These are phyloP conservation scores for Oeneis ivallda DNA, from an alignment of 2,888 invertebrate genomes.

Conservation along the genomic window DNA sequence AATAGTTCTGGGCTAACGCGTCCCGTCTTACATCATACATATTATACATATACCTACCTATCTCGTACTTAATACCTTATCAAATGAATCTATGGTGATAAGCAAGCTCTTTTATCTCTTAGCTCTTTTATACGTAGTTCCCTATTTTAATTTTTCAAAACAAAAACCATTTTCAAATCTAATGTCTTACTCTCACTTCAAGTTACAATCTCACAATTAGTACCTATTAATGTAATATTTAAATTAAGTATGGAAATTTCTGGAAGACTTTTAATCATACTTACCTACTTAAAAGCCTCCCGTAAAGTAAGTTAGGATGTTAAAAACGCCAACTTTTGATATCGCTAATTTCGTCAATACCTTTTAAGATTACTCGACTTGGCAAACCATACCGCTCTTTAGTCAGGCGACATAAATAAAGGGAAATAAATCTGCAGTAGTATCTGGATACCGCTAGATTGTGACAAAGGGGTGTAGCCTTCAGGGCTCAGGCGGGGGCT, in stretches of 20 bases:
- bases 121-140: no score
- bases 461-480: slow-evolving; percentile 54
- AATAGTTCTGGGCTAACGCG: slow-evolving; percentile 13
- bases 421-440: slow-evolving; percentile 38
- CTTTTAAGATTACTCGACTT: slow-evolving; percentile 14
- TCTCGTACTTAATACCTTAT: neutral
- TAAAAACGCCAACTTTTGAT: neutral
- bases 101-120: no score
- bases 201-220: no score
- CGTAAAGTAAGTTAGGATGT: neutral
- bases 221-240: no score
- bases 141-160: no score
- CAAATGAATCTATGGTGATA: neutral
- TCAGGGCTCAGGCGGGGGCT: slow-evolving; percentile 60
- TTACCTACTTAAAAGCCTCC: no score
- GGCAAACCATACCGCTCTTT: slow-evolving; percentile 10
- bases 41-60: neutral
- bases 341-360: slow-evolving; percentile 1
- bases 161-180: no score
- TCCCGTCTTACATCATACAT: neutral
- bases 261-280: no score
- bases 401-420: slow-evolving; percentile 32
- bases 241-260: no score
- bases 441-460: slow-evolving; percentile 43
- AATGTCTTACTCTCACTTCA: no score